A percentile compares a stretch with the other conserved stretches of the same genome.
Conservation (phyloP, 2,797 vertebrate species). For the Acrossocheilus wenchowensis region DNA sequence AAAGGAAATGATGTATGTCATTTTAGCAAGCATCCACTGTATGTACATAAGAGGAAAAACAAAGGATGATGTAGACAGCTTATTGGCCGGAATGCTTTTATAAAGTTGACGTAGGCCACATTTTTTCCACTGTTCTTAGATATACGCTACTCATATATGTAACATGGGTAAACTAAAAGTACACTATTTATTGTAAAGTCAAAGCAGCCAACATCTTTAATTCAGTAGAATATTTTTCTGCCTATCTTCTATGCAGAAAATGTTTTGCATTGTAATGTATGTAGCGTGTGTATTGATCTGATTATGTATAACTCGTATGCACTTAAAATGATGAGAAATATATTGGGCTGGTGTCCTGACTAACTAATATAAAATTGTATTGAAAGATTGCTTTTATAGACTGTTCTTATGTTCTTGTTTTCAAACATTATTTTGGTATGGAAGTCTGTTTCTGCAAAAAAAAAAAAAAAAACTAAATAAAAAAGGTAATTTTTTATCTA, state of each 20-base stretch:
- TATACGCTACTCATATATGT: constrained; percentile 56
- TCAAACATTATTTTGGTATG: not conserved
- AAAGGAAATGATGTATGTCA: constrained; percentile 51
- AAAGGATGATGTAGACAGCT: constrained; percentile 53
- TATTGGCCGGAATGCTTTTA: constrained; percentile 64
- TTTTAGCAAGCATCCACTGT: constrained; percentile 51
- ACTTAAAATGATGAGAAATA: constrained; percentile 25
- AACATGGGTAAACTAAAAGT: constrained; percentile 55
- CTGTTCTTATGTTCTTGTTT: not conserved
- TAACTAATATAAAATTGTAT: not conserved
- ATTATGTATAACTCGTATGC: constrained; percentile 33
- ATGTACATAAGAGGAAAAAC: constrained; percentile 55
- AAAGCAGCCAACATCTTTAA: constrained; percentile 55
- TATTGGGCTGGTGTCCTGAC: constrained; percentile 13
- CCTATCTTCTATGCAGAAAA: constrained; percentile 57
- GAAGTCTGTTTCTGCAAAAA: not conserved
- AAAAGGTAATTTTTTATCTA: no score
- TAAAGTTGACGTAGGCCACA: constrained; percentile 60
- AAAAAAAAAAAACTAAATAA: not conserved
- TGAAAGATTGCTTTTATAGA: not conserved
- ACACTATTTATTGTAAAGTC: constrained; percentile 76
- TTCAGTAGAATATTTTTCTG: constrained; percentile 56
- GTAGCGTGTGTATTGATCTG: constrained; percentile 48
- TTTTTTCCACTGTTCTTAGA: constrained; percentile 53
- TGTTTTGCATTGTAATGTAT: constrained; percentile 49